phyloP scores from a whole-genome alignment of 2,797 vertebrate genomes.

The Semaprochilodus insignis region DNA sequence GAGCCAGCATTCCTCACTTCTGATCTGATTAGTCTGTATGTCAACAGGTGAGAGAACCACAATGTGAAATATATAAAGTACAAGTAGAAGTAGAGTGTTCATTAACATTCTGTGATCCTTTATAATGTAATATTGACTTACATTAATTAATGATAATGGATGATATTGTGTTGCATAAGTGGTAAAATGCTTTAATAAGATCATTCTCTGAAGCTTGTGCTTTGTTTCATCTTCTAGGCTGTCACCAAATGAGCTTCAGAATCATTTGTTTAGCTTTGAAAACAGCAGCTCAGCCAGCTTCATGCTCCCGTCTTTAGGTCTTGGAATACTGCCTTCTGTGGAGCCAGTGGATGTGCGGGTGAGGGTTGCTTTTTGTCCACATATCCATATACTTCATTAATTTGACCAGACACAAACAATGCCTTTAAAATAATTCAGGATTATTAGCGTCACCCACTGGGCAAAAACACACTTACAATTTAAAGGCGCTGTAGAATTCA shows the following conservation, averaged over 20 bases:
- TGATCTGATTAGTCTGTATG: conserved; percentile 85
- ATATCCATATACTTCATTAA: no score
- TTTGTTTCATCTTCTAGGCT: conserved; percentile 65
- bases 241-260: conserved; percentile 68
- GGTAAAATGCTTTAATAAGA: neutral
- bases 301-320: conserved; percentile 80
- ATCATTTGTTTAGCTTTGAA: conserved; percentile 72
- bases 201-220: neutral
- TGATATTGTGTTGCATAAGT: neutral
- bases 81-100: no score
- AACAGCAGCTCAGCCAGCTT: conserved; percentile 79
- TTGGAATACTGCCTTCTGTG: conserved; percentile 67
- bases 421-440: no score
- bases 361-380: conserved; percentile 61
- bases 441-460: no score
- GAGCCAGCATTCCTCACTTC: conserved; percentile 80
- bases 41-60: conserved; percentile 83
- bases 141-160: neutral
- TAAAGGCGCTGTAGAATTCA: no score
- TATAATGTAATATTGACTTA: neutral
- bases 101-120: neutral
- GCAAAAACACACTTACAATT: no score
- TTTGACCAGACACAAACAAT: no score
- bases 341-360: conserved; percentile 90
- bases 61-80: no score